Evolutionary conservation across 2,797 vertebrate species (phyloP), one percentile per base, ranked within the genome.

Genomic region (Ispidina lecontei): DNA sequence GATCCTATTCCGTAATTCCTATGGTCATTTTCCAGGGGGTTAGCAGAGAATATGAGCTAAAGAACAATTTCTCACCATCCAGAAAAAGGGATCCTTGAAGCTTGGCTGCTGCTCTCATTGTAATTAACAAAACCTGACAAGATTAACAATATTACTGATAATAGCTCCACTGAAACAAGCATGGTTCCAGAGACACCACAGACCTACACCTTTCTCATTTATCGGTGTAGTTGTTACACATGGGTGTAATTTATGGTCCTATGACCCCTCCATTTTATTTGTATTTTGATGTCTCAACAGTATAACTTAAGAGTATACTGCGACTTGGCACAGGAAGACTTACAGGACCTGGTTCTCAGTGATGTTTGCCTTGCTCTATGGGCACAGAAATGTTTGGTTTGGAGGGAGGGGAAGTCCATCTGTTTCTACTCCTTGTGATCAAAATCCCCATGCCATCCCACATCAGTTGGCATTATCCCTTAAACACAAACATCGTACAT

Each of bases 401-500:
- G 44, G 11, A 47, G 5, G 10, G 9, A 1, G 3, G 7, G 7
- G 3, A 17, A 46, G 8, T 18, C 49, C 44, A 63, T 31, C 25
- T 41, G 19, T 20, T 69, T 84, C 25, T 63, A 56, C 47, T 59
- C n/a, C 9, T 76, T 76, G 51, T 20, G 14, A 41, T 51, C 11
- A 72, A 60, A 64, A 52, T 56, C 62, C 44, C 41, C 67, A 15
- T 70, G 80, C 49, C 63, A 33, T 51, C 9, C 19, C 4, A 0
- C 37, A 43, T 82, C 65, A 18, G 33, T 1, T 21, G 5, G 4
- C 23, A 20, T 56, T 44, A 47, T 7, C 35, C 21, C 7, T 74
- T 68, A 84, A 51, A 78, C 10, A 22, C n/a, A 39, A 52, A 47
- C 1, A 2, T n/a, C 4, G 0, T 54, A 29, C 1, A 0, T 3